A percentile compares a stretch with the other conserved stretches of the same genome.
phyloP scores from a whole-genome alignment of 1,140 invertebrate genomes.

The Trichonephila clavipes region DNA sequence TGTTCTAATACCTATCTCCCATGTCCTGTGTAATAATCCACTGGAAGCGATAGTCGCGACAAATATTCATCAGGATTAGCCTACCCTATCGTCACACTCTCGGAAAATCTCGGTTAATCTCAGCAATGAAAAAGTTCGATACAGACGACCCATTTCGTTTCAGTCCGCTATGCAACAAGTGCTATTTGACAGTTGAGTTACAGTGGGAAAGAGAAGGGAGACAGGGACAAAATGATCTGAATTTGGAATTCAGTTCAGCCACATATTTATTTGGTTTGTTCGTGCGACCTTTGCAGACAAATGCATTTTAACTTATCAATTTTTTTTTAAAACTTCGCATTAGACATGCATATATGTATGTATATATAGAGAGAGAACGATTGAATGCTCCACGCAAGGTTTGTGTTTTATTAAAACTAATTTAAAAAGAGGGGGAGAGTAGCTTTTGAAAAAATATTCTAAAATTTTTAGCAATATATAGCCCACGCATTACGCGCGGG shows the following conservation, averaged over 20 bases:
- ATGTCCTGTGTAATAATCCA: conserved; percentile 23
- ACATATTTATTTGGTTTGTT: conserved; percentile 18
- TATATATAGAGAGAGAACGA: too few species aligned
- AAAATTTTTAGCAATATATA: too few species aligned
- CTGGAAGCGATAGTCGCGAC: conserved; percentile 27
- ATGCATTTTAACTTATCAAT: not conserved
- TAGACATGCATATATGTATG: not conserved
- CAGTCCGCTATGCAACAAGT: conserved; percentile 25
- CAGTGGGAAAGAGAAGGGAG: not conserved
- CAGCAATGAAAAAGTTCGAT: conserved; percentile 19
- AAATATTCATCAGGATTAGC: conserved; percentile 53
- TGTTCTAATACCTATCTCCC: not conserved
- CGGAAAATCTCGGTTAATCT: conserved; percentile 42
- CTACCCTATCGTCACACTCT: conserved; percentile 13
- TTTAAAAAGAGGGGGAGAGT: too few species aligned
- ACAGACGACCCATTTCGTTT: conserved; percentile 33
- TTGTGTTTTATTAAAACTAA: too few species aligned
- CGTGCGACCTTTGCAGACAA: conserved; percentile 10
- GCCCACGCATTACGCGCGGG: too few species aligned
- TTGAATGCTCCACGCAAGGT: too few species aligned
- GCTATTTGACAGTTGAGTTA: conserved; percentile 22
- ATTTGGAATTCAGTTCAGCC: conserved; percentile 34
- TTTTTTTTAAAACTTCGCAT: not conserved
- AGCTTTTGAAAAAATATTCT: too few species aligned
- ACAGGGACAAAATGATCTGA: not conserved